These are phyloP conservation scores for Sebastes aleutianus DNA, from an alignment of 2,797 vertebrate species.

Conservation along the genomic window DNA sequence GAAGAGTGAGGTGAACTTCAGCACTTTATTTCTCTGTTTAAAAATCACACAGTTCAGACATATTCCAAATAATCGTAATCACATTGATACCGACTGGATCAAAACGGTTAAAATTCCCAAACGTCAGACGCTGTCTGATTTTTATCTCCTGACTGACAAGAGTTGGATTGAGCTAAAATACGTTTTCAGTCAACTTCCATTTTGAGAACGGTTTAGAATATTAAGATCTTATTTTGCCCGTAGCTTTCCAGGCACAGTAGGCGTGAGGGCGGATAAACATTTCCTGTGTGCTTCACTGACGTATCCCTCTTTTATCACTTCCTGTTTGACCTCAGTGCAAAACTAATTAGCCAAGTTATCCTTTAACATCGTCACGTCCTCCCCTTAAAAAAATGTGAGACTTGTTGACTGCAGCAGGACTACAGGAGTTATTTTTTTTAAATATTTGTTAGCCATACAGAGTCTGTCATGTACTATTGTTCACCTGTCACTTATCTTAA, in stretches of 20 bases:
- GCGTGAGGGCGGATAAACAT: slow-evolving; percentile 40
- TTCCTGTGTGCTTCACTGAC: slow-evolving; percentile 41
- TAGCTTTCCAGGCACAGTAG: slow-evolving; percentile 17
- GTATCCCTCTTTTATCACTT: slow-evolving; percentile 34
- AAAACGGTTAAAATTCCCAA: not conserved
- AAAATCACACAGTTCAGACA: not conserved
- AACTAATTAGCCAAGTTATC: slow-evolving; percentile 26
- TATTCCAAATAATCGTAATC: not conserved
- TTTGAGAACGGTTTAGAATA: not conserved
- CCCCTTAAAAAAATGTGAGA: not conserved
- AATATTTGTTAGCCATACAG: not conserved
- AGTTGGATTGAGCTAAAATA: not conserved
- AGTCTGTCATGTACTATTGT: not conserved
- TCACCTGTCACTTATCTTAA: not conserved
- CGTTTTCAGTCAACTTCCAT: not conserved
- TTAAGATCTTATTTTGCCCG: not conserved
- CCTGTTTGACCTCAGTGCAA: slow-evolving; percentile 36
- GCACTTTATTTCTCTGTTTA: not conserved
- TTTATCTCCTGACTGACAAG: not conserved
- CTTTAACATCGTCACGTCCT: slow-evolving; percentile 14
- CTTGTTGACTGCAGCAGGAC: not conserved
- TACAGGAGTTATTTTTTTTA: not conserved
- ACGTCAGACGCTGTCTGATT: not conserved
- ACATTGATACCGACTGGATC: not conserved
- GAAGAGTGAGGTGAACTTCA: not conserved